Percentiles rank a stretch among this genome's conserved stretches.
Conservation (phyloP, 2,888 invertebrate genomes). For the Leptopilina drosophilae region DNA sequence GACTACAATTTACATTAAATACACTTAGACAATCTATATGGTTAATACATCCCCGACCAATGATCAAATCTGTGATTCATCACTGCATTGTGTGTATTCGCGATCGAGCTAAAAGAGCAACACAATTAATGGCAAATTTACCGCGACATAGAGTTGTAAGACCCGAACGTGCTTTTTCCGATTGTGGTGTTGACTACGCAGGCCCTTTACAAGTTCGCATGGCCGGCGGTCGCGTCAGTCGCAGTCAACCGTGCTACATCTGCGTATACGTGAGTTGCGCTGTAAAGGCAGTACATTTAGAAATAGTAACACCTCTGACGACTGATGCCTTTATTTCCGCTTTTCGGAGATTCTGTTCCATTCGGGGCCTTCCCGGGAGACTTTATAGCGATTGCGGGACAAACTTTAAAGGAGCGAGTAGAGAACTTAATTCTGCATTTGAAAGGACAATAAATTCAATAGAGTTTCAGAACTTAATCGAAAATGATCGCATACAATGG, state of each 20-base stretch:
- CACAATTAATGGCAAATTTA: constrained; percentile 7
- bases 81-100: neutral
- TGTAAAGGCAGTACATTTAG: neutral
- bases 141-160: neutral
- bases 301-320: neutral
- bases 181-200: neutral
- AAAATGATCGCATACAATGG: neutral
- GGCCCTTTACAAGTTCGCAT: constrained; percentile 2
- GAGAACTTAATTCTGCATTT: neutral
- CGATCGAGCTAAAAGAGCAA: neutral
- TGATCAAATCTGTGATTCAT: neutral
- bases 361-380: constrained; percentile 1
- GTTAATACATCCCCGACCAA: neutral
- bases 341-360: neutral
- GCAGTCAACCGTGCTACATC: neutral
- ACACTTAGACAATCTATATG: neutral
- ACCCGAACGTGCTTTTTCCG: neutral
- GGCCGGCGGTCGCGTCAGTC: neutral
- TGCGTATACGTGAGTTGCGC: constrained; percentile 1
- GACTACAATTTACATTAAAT: neutral
- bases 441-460: neutral
- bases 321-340: neutral
- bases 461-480: neutral
- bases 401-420: neutral
- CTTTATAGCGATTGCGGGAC: constrained; percentile 1